A percentile compares a stretch with the other conserved stretches of the same genome.
These are phyloP conservation scores for Salmo trutta DNA, from an alignment of 2,797 vertebrate species.

Conservation along the genomic window DNA sequence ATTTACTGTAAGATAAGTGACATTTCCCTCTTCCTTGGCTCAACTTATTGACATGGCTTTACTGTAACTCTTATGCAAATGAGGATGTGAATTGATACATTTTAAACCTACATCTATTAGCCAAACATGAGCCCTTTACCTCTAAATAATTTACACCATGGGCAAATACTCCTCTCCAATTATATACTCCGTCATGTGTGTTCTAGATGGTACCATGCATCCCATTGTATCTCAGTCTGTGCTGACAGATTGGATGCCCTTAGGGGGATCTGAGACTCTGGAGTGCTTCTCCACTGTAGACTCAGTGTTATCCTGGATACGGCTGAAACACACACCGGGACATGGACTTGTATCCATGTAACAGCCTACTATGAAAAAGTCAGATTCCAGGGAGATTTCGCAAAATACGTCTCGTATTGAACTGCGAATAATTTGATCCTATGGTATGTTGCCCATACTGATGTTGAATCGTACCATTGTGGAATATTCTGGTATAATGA, in stretches of 20 bases:
- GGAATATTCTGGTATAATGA: not conserved
- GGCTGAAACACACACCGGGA: not conserved
- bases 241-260: not conserved
- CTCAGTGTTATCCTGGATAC: not conserved
- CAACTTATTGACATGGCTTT: no score
- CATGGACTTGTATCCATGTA: not conserved
- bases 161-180: not conserved
- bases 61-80: no score
- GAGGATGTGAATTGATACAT: no score
- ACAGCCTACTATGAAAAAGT: not conserved
- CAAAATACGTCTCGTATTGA: not conserved
- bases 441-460: not conserved
- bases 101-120: no score
- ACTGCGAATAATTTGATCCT: slow-evolving; percentile 1
- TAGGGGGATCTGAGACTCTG: not conserved
- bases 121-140: no score
- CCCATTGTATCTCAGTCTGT: not conserved
- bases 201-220: not conserved
- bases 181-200: not conserved
- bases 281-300: not conserved
- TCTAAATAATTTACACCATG: not conserved
- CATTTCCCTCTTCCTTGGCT: no score
- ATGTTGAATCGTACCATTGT: not conserved
- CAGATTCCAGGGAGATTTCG: not conserved
- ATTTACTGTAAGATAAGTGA: no score